phyloP scores from a whole-genome alignment of 2,888 invertebrate species.

The Caenorhabditis drosophilae region DNA sequence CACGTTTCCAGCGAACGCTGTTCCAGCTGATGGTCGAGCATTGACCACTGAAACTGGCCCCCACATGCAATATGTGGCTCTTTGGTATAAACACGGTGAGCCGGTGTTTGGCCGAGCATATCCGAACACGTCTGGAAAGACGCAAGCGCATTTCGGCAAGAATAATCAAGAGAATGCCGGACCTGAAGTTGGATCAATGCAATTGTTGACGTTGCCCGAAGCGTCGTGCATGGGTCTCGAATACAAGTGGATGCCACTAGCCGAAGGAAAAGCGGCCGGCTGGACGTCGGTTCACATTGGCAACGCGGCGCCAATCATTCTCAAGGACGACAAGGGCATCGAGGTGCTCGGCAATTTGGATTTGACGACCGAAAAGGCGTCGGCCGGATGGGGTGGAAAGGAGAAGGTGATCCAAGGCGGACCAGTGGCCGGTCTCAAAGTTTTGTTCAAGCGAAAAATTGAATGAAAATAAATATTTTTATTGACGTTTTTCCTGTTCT shows the following conservation, averaged over 20 bases:
- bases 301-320: conserved; percentile 48
- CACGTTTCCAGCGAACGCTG: conserved; percentile 44
- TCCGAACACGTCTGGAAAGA: conserved; percentile 44
- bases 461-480: neutral
- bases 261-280: conserved; percentile 39
- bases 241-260: conserved; percentile 54
- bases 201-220: conserved; percentile 47
- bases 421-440: conserved; percentile 27
- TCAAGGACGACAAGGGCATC: conserved; percentile 49
- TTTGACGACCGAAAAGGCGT: conserved; percentile 46
- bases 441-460: conserved; percentile 30
- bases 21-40: conserved; percentile 47
- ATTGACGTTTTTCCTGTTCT: too few relatives aligned
- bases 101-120: conserved; percentile 56
- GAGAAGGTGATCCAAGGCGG: conserved; percentile 44
- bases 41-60: conserved; percentile 43
- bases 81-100: conserved; percentile 61
- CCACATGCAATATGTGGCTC: conserved; percentile 54
- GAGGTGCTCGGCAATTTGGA: conserved; percentile 56
- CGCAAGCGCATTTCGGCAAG: conserved; percentile 48
- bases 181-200: conserved; percentile 56
- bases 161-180: conserved; percentile 58
- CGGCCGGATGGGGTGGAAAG: conserved; percentile 53
- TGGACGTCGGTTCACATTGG: conserved; percentile 55
- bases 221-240: conserved; percentile 42